phyloP scores from a whole-genome alignment of 2,113 vertebrate genomes.

The Narcine bancroftii region DNA sequence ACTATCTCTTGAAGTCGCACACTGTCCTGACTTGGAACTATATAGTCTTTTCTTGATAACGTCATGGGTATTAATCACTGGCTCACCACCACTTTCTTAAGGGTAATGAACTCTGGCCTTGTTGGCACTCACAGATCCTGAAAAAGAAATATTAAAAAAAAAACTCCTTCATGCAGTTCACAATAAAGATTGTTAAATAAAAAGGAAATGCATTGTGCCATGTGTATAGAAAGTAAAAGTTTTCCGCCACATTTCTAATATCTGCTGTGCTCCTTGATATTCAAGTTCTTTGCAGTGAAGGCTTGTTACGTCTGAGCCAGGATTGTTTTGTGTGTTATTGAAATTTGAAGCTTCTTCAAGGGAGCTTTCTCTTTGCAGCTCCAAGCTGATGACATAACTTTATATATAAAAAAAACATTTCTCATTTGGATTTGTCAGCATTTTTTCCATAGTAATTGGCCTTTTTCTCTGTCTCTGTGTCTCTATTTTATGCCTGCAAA shows the following conservation, averaged over 20 bases:
- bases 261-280: background rate
- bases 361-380: background rate
- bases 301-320: background rate
- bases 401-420: background rate
- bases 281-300: background rate
- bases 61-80: too few species aligned
- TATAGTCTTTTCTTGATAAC: too few species aligned
- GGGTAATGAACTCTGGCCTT: too few species aligned
- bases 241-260: background rate
- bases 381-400: background rate
- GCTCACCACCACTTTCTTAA: too few species aligned
- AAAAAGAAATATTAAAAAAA: too few species aligned
- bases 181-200: background rate
- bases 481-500: background rate
- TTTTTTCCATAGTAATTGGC: background rate
- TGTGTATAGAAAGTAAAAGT: background rate
- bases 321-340: background rate
- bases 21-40: too few species aligned
- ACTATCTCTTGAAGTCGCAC: too few species aligned
- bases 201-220: background rate
- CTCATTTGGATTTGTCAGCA: background rate
- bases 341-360: background rate
- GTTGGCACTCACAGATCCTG: too few species aligned
- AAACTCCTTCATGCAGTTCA: background rate
- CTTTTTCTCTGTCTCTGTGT: background rate